Evolutionary conservation across 1,140 invertebrate species (phyloP), one percentile per base, ranked within the genome.

Genomic region (Drosophila sechellia): DNA sequence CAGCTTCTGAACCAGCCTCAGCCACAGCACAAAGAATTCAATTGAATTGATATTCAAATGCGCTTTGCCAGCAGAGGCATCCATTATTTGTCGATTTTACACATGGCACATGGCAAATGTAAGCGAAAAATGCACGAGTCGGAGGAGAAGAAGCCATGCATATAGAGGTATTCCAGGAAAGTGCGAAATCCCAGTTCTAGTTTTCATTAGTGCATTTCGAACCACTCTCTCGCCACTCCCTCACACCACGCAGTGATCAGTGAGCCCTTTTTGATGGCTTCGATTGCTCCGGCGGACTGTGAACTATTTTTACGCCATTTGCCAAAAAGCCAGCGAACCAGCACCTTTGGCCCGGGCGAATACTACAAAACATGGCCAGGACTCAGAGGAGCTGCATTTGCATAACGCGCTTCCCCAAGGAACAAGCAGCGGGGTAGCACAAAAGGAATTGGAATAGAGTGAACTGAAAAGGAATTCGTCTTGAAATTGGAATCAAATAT

Each of bases 31-130:
- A 90, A 79, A 86, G 87, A 90, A 86, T 86, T 81, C 81, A 87
- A 83, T 90, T 90, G 79, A 90, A 90, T 90, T 90, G 86, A 90
- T 90, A 90, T 90, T 90, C 86, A 90, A 90, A 90, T 90, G 87
- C 81, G 81, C 81, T 86, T 79, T 73, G 79, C 79, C 40, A 77
- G 50, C 71, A 48, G 63, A 65, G 65, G 74, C 79, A 81, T 81
- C 79, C 66, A 81, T 81, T 84, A 84, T 84, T 83, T 83, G 75
- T 84, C 80, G 79, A 84, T 84, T 84, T 78, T 81, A 81, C 79
- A 81, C 79, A 81, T 68, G 69, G 66, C 57, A 75, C 37, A 70
- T 56, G 61, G 57, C 60, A 66, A 60, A 66, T 60, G 55, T 50
- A 59, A 60, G 49, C 27, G 60, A 69, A 73, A 54, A 34, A 48